Evolutionary conservation across 2,888 invertebrate species (phyloP), one percentile per base, ranked within the genome.

Genomic region (Dyspetes luteomarginatus): DNA sequence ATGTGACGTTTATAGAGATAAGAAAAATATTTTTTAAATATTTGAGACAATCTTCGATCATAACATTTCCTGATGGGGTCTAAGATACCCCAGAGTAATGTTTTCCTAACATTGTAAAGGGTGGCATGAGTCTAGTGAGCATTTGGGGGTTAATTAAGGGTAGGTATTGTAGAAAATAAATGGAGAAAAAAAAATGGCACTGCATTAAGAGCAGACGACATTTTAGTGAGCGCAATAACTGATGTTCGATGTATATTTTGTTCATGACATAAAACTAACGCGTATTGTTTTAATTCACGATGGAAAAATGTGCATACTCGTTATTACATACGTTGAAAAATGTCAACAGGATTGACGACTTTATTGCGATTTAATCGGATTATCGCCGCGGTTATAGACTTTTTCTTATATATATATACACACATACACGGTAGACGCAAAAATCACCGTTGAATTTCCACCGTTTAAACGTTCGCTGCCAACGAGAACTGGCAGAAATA

Each of bases 331-430:
- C 43, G 24, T 43, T 17, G 48, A 50, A 52, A 67, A 36, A 52
- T 30, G 9, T n/a, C 30, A 52, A 55, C 22, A 41, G 36, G 24
- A 67, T 67, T 41, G 15, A 55, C 52, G 15, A 15, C 24, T 17
- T 24, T 3, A 48, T 50, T 30, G 12, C 22, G 36, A 36, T 60
- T 60, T 71, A 71, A 60, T 60, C 24, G 48, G 24, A 71, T 71
- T 60, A 48, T 52, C 15, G 52, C 5, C 30, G 17, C 58, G 71
- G 71, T 71, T 71, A 71, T 22, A 60, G 48, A 60, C 19, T 48
- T 71, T 71, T 71, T 15, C 50, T n/a, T n/a, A n/a, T 58, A 50
- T 48, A 60, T 28, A 19, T 17, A 48, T 24, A 24, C 64, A 45
- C 58, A 43, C 45, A 71, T 28, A 50, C 50, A 50, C 22, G 22